Evolutionary conservation across 2,888 invertebrate species (phyloP).

Genomic region (Acanthosoma haemorrhoidale): DNA sequence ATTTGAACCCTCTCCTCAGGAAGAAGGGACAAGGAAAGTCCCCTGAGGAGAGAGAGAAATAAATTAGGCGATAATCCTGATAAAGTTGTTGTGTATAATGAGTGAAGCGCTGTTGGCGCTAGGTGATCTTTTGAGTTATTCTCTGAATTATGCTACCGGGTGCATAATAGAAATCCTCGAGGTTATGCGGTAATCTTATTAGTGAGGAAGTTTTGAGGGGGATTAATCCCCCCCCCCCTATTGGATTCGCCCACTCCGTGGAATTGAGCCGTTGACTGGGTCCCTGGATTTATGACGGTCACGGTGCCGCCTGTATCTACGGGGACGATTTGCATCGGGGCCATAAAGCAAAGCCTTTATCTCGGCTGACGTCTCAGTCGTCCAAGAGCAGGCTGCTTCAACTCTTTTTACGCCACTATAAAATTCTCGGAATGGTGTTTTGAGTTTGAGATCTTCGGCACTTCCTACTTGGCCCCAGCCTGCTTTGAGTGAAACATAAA

Average conservation of each 20-base stretch:
- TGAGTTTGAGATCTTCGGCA: neutral
- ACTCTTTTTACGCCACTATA: constrained; percentile 5
- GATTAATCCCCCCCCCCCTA: neutral
- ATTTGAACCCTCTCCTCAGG: neutral
- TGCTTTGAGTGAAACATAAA: neutral
- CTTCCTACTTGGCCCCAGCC: neutral
- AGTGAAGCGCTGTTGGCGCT: constrained; percentile 12
- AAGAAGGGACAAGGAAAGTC: neutral
- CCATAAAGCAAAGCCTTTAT: constrained; percentile 6
- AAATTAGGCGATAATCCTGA: constrained; percentile 21
- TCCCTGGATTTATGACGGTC: constrained; percentile 10
- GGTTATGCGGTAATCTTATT: constrained; percentile 13
- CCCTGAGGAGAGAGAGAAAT: neutral
- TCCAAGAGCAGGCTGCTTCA: neutral
- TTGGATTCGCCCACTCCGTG: neutral
- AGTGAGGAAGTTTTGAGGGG: neutral
- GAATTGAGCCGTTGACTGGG: neutral
- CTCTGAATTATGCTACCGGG: neutral
- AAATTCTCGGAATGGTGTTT: constrained; percentile 8
- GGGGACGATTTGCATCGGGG: constrained; percentile 13
- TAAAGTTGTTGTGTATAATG: neutral
- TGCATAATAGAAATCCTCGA: constrained; percentile 3
- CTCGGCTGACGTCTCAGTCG: constrained; percentile 13
- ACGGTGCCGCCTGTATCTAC: too few species aligned
- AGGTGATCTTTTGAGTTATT: neutral